Base-by-base conservation (phyloP, 2,888 invertebrate species). In the Lasioglossum malachurum region DNA sequence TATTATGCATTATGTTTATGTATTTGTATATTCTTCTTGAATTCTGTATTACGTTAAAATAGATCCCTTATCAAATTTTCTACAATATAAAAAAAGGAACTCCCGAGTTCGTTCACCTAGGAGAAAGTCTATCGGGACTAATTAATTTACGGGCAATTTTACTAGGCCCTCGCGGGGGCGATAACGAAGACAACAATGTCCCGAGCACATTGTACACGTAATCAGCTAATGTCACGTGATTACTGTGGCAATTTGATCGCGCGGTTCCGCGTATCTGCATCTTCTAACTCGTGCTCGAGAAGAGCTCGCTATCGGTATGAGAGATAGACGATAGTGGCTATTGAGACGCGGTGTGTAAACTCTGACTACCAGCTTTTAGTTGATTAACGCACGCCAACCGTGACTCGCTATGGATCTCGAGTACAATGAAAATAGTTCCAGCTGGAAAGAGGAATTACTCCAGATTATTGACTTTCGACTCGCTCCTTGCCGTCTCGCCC, bases 361-460 rank as follows among this genome's bases (percentile, higher is more conserved):
- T 86, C 89, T 92, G 93, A 93, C 93, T 92, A 91, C 87, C 87
- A 86, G 94, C 93, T 94, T 94, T 94, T 94, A 93, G 93, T 93
- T 94, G 94, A 94, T 94, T 94, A 93, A 93, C 92, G 93, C 91
- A 90, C 92, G 89, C 86, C 84, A 83, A 86, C 87, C 90, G 87
- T 88, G 89, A 88, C 89, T 89, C 86, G 75, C 89, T 79, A 81
- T 83, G 88, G 87, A 87, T 88, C 90, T 89, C 86, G 88, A 91
- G 89, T 90, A 90, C 91, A 91, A 93, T 91, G 92, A 93, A 93
- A 93, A 93, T 92, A 91, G 91, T 90, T 92, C 90, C 80, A 83
- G 76, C 83, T 85, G 88, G 89, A 91, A 92, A 93, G 93, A 93
- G 91, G 89, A 88, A 91, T 93, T 92, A 91, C 92, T 92, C 87